Conservation (phyloP, 1,140 invertebrate genomes). For the Camponotus vicinus region DNA sequence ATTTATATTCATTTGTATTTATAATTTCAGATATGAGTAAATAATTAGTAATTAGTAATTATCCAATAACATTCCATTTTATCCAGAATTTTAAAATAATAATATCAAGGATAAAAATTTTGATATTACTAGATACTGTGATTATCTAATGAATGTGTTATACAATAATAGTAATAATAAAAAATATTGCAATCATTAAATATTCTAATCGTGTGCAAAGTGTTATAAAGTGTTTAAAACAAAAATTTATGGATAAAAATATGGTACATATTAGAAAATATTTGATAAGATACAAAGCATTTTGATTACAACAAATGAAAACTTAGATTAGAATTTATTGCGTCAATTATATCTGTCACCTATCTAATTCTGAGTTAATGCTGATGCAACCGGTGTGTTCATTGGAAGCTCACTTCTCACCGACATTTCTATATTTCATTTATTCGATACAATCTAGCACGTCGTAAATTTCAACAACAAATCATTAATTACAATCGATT, state of each 20-base stretch:
- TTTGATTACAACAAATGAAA: slow-evolving; percentile 1
- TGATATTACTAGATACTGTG: too few species aligned
- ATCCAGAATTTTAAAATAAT: background rate
- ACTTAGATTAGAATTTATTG: slow-evolving; percentile 2
- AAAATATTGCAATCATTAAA: background rate
- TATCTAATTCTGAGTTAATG: background rate
- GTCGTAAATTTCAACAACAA: slow-evolving; percentile 39
- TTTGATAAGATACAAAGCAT: background rate
- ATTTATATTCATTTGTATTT: background rate
- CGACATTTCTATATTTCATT: slow-evolving; percentile 41
- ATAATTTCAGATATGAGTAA: too few species aligned
- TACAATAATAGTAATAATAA: background rate
- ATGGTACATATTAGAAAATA: background rate
- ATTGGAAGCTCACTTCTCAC: slow-evolving; percentile 9
- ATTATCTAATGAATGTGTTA: too few species aligned
- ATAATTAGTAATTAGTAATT: too few species aligned
- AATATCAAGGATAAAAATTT: too few species aligned
- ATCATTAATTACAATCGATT: slow-evolving; percentile 21
- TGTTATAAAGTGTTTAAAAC: background rate
- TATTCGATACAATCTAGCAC: slow-evolving; percentile 15
- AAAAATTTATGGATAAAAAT: background rate
- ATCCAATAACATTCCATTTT: background rate
- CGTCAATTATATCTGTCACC: background rate
- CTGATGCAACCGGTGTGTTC: slow-evolving; percentile 8
- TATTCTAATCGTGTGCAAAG: background rate